phyloP scores from a whole-genome alignment of 2,113 vertebrate species.

The Megaceryle maxima region DNA sequence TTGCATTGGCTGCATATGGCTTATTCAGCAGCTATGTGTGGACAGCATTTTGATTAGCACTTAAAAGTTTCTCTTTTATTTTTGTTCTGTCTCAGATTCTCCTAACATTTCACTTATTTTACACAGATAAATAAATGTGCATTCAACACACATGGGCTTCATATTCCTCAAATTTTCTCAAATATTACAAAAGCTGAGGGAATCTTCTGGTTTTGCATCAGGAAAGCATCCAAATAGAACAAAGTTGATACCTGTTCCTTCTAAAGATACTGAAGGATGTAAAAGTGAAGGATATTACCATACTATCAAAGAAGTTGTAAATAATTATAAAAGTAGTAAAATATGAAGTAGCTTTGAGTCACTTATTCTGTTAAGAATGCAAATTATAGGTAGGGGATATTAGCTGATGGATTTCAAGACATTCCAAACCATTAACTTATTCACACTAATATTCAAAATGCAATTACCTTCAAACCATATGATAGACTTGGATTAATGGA shows the following conservation, averaged over 20 bases:
- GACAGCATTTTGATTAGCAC: constrained; percentile 29
- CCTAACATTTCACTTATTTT: neutral
- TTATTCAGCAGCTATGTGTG: neutral
- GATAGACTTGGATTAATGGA: neutral
- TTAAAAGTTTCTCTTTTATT: neutral
- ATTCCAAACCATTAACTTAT: constrained; percentile 32
- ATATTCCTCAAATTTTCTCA: neutral
- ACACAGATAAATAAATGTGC: neutral
- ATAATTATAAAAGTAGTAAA: neutral
- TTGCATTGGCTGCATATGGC: neutral
- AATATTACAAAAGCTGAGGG: neutral
- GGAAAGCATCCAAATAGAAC: neutral
- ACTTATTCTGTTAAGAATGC: neutral
- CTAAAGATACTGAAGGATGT: neutral
- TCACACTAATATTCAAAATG: constrained; percentile 6
- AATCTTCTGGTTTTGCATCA: neutral
- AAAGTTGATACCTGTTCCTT: neutral
- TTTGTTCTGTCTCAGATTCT: neutral
- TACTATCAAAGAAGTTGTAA: neutral
- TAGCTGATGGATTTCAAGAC: constrained; percentile 4
- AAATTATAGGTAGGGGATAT: neutral
- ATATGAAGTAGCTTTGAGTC: neutral
- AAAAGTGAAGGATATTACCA: neutral
- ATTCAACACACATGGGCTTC: neutral
- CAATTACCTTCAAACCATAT: neutral